A percentile compares a stretch with the other conserved stretches of the same genome.
Conservation (phyloP, 2,113 vertebrate species). For the Piaya cayana region DNA sequence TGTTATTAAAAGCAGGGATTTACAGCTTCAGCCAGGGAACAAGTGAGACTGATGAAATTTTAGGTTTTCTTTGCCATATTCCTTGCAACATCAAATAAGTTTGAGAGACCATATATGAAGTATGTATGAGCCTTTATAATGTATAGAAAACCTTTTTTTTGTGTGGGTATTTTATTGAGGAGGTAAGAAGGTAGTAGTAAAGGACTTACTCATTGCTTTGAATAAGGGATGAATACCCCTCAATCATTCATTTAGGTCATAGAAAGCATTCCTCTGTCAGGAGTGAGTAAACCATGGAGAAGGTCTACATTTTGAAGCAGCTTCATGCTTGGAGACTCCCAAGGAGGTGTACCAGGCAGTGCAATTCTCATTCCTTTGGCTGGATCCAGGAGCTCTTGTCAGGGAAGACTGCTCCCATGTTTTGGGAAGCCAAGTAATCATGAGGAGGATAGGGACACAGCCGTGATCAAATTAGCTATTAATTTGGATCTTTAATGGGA, state of each 20-base stretch:
- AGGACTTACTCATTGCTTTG: background rate
- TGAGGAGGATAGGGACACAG: background rate
- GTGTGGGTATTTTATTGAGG: background rate
- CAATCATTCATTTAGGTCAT: background rate
- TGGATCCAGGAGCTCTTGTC: background rate
- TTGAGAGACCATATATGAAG: background rate
- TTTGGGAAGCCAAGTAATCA: background rate
- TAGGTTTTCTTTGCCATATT: background rate
- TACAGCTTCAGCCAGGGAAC: conserved; percentile 18
- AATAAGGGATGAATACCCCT: background rate
- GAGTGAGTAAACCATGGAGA: background rate
- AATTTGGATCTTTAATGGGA: background rate
- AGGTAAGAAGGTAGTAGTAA: background rate
- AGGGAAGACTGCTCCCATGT: background rate
- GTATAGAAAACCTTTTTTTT: conserved; percentile 11
- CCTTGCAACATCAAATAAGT: background rate
- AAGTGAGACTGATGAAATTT: conserved; percentile 15
- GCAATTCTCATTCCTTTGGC: background rate
- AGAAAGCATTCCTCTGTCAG: background rate
- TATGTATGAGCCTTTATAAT: background rate
- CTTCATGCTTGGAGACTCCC: background rate
- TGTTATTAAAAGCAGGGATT: conserved; percentile 34
- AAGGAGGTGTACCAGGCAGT: background rate
- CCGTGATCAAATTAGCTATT: background rate
- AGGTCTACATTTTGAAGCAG: background rate